Conservation (phyloP, 2,113 vertebrate species). For the Romanogobio albipinnatus region DNA sequence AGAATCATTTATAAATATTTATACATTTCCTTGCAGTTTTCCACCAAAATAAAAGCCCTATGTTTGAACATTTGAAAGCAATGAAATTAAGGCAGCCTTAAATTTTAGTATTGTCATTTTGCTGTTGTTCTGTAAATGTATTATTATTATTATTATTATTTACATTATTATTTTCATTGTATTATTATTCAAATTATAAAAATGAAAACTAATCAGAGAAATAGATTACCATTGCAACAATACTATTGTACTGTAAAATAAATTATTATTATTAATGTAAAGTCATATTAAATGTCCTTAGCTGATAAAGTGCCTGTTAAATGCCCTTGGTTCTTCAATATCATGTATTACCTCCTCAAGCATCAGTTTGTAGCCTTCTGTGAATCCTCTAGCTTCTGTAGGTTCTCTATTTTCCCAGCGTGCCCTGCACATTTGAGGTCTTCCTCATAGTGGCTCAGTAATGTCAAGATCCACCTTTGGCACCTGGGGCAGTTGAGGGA, state of each 20-base stretch:
- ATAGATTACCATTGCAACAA: not conserved
- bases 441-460: not conserved
- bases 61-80: not conserved
- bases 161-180: not conserved
- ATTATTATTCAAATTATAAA: not conserved
- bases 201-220: not conserved
- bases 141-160: not conserved
- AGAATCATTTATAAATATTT: no score
- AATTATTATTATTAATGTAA: no score
- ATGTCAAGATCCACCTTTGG: not conserved
- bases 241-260: not conserved
- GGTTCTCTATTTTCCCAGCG: not conserved
- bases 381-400: not conserved
- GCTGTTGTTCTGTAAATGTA: not conserved
- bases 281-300: no score
- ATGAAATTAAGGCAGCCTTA: not conserved
- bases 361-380: not conserved
- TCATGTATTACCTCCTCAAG: not conserved
- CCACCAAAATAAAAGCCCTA: no score
- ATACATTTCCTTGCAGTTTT: no score
- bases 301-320: not conserved
- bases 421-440: slow-evolving; percentile 3
- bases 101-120: not conserved
- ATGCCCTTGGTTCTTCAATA: not conserved
- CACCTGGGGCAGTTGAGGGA: not conserved